These are phyloP conservation scores for Leptosomus discolor DNA, from an alignment of 2,113 vertebrate species.

Conservation along the genomic window DNA sequence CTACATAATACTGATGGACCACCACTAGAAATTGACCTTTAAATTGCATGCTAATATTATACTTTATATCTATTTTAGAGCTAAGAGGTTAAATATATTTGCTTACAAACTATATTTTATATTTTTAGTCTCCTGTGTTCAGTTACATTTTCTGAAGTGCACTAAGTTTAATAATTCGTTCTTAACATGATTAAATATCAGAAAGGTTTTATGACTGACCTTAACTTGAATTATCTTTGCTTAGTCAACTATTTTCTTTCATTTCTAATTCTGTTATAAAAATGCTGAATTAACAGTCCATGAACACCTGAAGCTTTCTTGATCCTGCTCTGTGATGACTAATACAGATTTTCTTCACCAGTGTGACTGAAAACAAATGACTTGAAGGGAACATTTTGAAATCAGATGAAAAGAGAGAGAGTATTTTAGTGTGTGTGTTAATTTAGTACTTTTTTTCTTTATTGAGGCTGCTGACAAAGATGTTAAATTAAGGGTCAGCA, in stretches of 20 bases:
- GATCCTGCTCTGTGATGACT: not conserved
- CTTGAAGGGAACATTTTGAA: not conserved
- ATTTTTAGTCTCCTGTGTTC: not conserved
- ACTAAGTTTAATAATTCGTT: conserved; percentile 54
- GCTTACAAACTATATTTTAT: conserved; percentile 15
- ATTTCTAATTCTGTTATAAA: not conserved
- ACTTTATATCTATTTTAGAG: not conserved
- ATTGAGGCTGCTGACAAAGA: not conserved
- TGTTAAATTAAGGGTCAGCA: not conserved
- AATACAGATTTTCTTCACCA: not conserved
- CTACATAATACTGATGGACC: not conserved
- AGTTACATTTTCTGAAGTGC: conserved; percentile 45
- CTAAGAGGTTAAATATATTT: not conserved
- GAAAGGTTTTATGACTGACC: not conserved
- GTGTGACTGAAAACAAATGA: not conserved
- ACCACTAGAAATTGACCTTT: not conserved
- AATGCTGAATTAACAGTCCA: not conserved
- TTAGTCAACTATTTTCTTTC: not conserved
- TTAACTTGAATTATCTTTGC: not conserved
- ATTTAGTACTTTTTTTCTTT: not conserved
- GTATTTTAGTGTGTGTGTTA: not conserved
- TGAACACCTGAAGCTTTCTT: not conserved
- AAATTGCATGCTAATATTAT: not conserved
- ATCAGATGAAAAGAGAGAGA: not conserved
- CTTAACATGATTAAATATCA: not conserved